Evolutionary conservation across 2,888 invertebrate species (phyloP).

Genomic region (Dyspetes luteomarginatus): DNA sequence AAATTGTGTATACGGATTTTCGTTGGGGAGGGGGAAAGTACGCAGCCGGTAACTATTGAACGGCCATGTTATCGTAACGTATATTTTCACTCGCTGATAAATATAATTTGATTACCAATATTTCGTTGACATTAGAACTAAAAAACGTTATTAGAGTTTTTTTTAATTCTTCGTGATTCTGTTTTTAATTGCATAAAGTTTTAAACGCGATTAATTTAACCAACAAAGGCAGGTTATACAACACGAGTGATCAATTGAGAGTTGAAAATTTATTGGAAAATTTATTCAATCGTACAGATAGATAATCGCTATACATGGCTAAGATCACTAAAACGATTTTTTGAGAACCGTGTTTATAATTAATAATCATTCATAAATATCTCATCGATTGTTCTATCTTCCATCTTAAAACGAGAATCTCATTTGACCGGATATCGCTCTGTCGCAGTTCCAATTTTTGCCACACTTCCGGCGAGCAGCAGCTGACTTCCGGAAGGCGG

Average conservation of each 20-base stretch:
- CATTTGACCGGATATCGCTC: constrained; percentile 44
- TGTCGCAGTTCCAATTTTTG: not conserved
- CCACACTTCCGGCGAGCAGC: constrained; percentile 52
- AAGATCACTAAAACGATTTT: not conserved
- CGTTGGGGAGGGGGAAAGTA: constrained; percentile 14
- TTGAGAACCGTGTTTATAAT: not conserved
- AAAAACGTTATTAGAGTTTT: not conserved
- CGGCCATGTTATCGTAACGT: constrained; percentile 23
- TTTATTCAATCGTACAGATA: not conserved
- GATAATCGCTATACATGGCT: not conserved
- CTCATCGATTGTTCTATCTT: not conserved
- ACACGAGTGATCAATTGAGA: constrained; percentile 22
- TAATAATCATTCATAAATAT: not conserved
- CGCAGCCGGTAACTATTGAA: constrained; percentile 38
- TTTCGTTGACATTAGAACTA: not conserved
- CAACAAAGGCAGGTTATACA: constrained; percentile 35
- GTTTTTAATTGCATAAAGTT: not conserved
- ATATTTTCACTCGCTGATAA: not conserved
- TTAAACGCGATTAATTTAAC: constrained; percentile 7
- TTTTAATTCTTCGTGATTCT: not conserved
- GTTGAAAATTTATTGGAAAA: not conserved
- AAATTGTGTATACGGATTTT: too few relatives aligned
- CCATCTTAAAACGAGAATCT: not conserved
- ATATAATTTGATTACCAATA: not conserved
- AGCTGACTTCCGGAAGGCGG: constrained; percentile 43